Evolutionary conservation across 1,140 invertebrate species (phyloP), one percentile per base, ranked within the genome.

Genomic region (Drosophila sp.): DNA sequence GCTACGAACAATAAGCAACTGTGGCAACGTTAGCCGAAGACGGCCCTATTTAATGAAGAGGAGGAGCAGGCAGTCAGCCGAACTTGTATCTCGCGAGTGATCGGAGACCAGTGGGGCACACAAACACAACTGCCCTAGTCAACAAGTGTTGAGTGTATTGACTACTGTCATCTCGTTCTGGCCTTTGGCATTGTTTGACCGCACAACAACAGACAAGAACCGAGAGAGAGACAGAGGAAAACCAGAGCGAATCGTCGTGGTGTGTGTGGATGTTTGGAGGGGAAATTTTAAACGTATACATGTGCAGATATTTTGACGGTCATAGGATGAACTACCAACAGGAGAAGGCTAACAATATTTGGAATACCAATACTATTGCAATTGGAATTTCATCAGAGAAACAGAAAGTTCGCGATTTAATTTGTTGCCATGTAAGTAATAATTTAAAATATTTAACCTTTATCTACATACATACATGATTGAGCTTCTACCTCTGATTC

Each of bases 351-450:
- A 66, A 62, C 69, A 27, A 57, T 82, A 17, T 68, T 86, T 66
- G 50, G 62, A 69, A 74, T 63, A 87, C 83, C 29, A 86, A 87
- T 70, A 86, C 71, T 57, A 56, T n/a, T 70, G 69, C 32, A 69
- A 6, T 60, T 60, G 0, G 41, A 73, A 86, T 86, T 86, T 87
- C 82, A 86, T 58, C 79, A 86, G 56, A 83, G 64, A 58, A n/a
- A 6, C n/a, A 38, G 65, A 78, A 81, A 70, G 35, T 71, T 72
- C 65, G 50, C 62, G 32, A 74, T 55, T 61, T 11, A 32, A 11
- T 62, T 27, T 58, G 17, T 17, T 58, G 27, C 41, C 58, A 61
- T 35, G 32, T 44, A 58, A 55, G 5, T 30, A 7, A 4, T 8
- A 29, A n/a, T 47, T 47, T 1, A 47, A 23, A 47, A 23, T 25